Evolutionary conservation across 2,888 invertebrate genomes (phyloP).

Genomic region (Sarcophaga carnaria): DNA sequence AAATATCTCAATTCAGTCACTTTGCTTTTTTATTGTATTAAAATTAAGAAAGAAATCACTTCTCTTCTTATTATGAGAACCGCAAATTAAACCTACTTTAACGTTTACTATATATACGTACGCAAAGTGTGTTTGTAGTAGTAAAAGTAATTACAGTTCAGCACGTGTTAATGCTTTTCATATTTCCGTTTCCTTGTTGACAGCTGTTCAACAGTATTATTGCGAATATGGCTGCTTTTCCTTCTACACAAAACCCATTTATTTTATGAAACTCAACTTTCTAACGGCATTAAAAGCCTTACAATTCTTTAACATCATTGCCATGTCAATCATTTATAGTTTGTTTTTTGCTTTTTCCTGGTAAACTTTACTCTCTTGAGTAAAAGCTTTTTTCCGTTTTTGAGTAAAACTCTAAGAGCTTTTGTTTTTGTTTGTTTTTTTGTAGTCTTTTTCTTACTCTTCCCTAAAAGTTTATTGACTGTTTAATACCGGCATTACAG

Average conservation of each 20-base stretch:
- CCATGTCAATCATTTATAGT: constrained; percentile 45
- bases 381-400: constrained; percentile 33
- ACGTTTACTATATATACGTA: background rate
- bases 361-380: constrained; percentile 37
- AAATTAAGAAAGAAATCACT: background rate
- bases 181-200: constrained; percentile 52
- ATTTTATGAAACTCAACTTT: constrained; percentile 9
- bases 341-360: background rate
- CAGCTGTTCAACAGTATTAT: constrained; percentile 1
- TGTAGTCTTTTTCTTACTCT: background rate
- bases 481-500: constrained; percentile 62
- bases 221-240: background rate
- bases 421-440: constrained; percentile 6
- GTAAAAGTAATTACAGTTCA: constrained; percentile 1
- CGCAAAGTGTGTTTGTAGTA: background rate
- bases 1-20: too few species aligned
- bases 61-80: background rate
- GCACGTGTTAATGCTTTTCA: constrained; percentile 17
- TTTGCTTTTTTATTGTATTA: too few species aligned
- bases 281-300: constrained; percentile 51
- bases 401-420: constrained; percentile 39
- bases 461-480: constrained; percentile 59
- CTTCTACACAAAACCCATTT: constrained; percentile 15
- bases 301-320: constrained; percentile 42
- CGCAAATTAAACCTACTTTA: background rate